phyloP scores from a whole-genome alignment of 2,797 vertebrate genomes.

The Enteromius argenteus region DNA sequence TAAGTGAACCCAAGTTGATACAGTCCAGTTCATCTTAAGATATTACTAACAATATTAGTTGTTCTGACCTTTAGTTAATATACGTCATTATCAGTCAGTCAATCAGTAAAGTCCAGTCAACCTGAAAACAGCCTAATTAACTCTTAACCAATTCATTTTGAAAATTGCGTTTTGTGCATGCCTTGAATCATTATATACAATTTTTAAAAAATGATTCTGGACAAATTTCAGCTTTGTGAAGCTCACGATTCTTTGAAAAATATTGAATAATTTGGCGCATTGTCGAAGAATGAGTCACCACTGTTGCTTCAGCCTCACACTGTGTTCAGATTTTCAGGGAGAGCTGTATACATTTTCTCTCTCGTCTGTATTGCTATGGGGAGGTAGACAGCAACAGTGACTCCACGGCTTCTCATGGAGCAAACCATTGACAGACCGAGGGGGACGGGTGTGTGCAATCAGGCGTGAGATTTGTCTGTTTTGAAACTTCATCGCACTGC shows the following conservation, averaged over 20 bases:
- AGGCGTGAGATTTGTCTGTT: constrained; percentile 51
- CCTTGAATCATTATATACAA: neutral
- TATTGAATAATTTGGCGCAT: constrained; percentile 20
- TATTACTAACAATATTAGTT: neutral
- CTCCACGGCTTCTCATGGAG: constrained; percentile 77
- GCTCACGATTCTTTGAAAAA: neutral
- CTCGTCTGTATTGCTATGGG: constrained; percentile 71
- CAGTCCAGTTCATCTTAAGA: neutral
- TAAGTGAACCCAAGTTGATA: neutral
- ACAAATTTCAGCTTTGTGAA: neutral
- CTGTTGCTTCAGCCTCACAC: constrained; percentile 45
- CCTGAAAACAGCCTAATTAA: neutral
- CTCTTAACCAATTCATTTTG: neutral
- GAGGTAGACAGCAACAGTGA: constrained; percentile 77
- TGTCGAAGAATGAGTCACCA: constrained; percentile 11
- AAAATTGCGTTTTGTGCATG: neutral
- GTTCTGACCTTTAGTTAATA: neutral
- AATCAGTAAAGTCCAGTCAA: neutral
- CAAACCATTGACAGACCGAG: constrained; percentile 65
- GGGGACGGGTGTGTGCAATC: constrained; percentile 34
- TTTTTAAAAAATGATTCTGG: neutral
- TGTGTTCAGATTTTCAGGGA: constrained; percentile 39
- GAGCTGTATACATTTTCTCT: constrained; percentile 65
- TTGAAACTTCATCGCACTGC: constrained; percentile 33
- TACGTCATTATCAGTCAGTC: neutral